phyloP scores from a whole-genome alignment of 2,797 vertebrate genomes.

The Loris lydekkerianus region DNA sequence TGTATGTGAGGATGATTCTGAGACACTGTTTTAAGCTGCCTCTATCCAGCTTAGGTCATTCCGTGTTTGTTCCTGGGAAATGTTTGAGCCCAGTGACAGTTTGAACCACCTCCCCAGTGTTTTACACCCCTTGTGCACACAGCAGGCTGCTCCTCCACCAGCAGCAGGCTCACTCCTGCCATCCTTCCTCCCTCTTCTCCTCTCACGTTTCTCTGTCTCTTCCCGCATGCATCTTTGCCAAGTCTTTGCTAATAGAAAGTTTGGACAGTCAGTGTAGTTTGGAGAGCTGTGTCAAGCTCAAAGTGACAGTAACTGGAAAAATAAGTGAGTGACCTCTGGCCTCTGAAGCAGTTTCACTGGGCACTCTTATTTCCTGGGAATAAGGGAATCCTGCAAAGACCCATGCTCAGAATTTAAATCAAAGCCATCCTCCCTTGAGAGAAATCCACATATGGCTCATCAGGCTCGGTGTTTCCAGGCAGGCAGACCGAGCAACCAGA shows the following conservation, averaged over 20 bases:
- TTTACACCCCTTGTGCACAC: neutral
- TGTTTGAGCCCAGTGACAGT: neutral
- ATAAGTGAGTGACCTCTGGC: neutral
- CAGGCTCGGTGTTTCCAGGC: neutral
- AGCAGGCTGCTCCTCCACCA: neutral
- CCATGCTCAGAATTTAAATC: constrained; percentile 47
- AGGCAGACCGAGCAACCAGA: neutral
- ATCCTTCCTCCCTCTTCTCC: neutral
- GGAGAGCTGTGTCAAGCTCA: neutral
- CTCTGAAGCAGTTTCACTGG: neutral
- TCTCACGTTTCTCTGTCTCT: neutral
- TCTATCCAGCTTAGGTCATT: neutral
- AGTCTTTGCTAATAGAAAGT: neutral
- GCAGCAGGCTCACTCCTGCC: neutral
- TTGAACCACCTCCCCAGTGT: neutral
- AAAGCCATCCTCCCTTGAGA: neutral
- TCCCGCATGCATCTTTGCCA: neutral
- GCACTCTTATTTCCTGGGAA: neutral
- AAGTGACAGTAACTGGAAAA: neutral
- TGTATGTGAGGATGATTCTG: neutral
- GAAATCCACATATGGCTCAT: neutral
- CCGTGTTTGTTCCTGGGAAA: neutral
- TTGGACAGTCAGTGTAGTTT: neutral
- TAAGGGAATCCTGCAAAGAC: neutral
- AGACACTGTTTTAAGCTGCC: neutral